A percentile compares a stretch with the other conserved stretches of the same genome.
Evolutionary conservation across 2,797 vertebrate species (phyloP).

Genomic region (Peromyscus eremicus): DNA sequence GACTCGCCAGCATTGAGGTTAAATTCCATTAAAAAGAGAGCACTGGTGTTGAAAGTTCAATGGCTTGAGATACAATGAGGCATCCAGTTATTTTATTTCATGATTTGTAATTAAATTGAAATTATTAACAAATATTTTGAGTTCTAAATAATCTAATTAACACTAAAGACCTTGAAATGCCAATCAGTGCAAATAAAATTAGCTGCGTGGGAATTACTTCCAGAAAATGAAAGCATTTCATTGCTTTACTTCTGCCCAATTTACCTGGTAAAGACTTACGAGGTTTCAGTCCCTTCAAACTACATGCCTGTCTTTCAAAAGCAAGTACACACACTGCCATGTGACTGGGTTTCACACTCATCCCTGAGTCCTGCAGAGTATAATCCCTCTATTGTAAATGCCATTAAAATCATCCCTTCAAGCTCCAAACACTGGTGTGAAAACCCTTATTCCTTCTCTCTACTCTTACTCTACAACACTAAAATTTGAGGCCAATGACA

Average conservation of each 20-base stretch:
- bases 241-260: constrained; percentile 30
- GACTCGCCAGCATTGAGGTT: neutral
- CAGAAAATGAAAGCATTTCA: neutral
- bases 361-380: constrained; percentile 22
- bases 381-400: constrained; percentile 63
- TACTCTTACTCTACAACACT: neutral
- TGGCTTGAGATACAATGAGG: constrained; percentile 37
- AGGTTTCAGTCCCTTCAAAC: neutral
- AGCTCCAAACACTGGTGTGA: neutral
- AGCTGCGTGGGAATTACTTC: constrained; percentile 19
- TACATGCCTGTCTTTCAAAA: constrained; percentile 47
- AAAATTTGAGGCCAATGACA: neutral
- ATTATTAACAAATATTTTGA: constrained; percentile 58
- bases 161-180: constrained; percentile 60
- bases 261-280: constrained; percentile 11
- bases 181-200: constrained; percentile 62
- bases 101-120: constrained; percentile 67
- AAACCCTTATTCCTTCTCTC: neutral
- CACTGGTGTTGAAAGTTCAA: constrained; percentile 69
- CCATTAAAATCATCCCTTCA: constrained; percentile 58
- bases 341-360: constrained; percentile 40
- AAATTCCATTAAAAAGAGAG: constrained; percentile 58
- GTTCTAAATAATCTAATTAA: constrained; percentile 60
- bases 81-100: constrained; percentile 56
- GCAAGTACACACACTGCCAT: constrained; percentile 10